phyloP scores from a whole-genome alignment of 2,888 invertebrate species.

The Gymnoscelis rufifasciata region DNA sequence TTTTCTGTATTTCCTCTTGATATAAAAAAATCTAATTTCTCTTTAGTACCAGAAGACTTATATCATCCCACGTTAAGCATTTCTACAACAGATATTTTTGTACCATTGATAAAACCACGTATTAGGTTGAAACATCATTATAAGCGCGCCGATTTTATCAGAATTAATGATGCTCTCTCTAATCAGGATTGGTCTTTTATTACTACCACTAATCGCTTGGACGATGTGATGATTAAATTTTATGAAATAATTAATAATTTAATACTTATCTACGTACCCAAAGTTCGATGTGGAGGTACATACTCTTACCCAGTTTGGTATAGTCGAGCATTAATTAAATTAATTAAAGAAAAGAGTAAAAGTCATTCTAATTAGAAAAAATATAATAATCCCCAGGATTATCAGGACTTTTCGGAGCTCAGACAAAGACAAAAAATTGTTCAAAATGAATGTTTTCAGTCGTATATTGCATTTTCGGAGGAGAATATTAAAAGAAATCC shows the following conservation, averaged over 20 bases:
- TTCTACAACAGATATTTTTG: too few species aligned
- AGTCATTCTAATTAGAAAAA: neutral
- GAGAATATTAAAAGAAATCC: too few species aligned
- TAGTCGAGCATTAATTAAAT: neutral
- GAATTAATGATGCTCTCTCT: neutral
- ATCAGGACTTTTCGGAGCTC: too few species aligned
- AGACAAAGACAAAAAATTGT: too few species aligned
- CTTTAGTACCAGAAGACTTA: neutral
- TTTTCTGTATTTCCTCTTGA: neutral
- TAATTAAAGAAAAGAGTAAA: neutral
- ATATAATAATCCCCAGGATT: too few species aligned
- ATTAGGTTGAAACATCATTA: neutral
- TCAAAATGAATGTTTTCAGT: neutral
- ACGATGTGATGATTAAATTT: neutral
- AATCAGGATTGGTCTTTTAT: slow-evolving; percentile 7
- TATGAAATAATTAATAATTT: neutral
- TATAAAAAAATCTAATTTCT: neutral
- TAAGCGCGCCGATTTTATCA: slow-evolving; percentile 2
- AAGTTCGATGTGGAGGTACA: neutral
- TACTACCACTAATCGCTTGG: neutral
- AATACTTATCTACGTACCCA: neutral
- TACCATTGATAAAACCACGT: too few species aligned
- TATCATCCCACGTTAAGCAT: too few species aligned
- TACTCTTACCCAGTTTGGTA: neutral
- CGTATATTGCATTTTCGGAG: neutral